Percentiles rank a stretch among this genome's conserved stretches.
phyloP scores from a whole-genome alignment of 2,113 vertebrate genomes.

The Pipa parva region DNA sequence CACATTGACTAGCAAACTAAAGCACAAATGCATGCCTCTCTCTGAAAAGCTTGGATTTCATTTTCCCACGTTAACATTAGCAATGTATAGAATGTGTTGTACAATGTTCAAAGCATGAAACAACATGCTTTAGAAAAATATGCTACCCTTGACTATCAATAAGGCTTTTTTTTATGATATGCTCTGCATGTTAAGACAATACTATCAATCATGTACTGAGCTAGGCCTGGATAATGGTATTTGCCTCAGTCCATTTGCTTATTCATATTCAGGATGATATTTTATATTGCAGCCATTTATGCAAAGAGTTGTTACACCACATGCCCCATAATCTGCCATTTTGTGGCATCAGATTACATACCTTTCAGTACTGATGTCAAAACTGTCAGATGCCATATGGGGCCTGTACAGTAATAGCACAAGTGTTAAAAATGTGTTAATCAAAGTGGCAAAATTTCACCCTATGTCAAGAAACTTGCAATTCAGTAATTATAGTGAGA shows the following conservation, averaged over 20 bases:
- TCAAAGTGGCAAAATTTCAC: background rate
- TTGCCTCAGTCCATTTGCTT: background rate
- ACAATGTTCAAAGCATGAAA: constrained; percentile 1
- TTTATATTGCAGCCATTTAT: background rate
- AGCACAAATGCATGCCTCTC: constrained; percentile 9
- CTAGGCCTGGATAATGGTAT: background rate
- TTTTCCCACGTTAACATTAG: background rate
- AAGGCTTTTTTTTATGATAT: background rate
- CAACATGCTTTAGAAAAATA: background rate
- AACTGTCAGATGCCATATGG: background rate
- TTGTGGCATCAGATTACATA: background rate
- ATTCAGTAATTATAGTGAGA: background rate
- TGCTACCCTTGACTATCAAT: constrained; percentile 3
- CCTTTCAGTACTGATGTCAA: background rate
- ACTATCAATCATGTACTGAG: background rate
- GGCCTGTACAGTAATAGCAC: background rate
- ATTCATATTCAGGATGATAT: background rate
- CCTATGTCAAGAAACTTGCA: background rate
- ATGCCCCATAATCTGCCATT: background rate
- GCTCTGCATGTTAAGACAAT: background rate
- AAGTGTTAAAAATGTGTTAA: background rate
- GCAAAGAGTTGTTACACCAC: background rate
- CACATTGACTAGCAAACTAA: constrained; percentile 34
- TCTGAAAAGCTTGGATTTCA: constrained; percentile 16
- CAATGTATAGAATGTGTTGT: background rate